phyloP scores from a whole-genome alignment of 2,888 invertebrate species.

The Digitonthophagus gazella region DNA sequence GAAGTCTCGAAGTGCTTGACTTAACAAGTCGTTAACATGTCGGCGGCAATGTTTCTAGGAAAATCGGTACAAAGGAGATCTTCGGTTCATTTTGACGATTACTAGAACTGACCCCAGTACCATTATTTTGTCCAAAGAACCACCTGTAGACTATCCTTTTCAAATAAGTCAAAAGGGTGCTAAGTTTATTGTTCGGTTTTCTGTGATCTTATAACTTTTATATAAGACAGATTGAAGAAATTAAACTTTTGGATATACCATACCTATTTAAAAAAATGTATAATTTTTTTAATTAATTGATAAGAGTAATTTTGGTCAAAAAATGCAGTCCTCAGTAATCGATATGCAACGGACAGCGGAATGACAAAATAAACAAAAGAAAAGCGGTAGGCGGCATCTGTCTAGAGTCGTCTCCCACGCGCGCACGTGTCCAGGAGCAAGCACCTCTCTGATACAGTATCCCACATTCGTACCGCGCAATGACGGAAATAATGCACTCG shows the following conservation, averaged over 20 bases:
- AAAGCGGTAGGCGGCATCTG: background rate
- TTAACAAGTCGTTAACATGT: background rate
- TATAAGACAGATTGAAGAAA: no score
- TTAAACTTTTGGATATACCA: no score
- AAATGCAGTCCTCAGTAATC: slow-evolving; percentile 1
- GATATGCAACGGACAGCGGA: slow-evolving; percentile 2
- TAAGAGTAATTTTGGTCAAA: background rate
- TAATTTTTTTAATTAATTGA: slow-evolving; percentile 1
- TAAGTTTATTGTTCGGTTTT: background rate
- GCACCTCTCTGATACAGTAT: slow-evolving; percentile 33
- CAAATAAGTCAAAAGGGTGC: no score
- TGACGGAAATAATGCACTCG: slow-evolving; percentile 38
- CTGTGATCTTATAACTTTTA: no score
- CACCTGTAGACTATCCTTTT: no score
- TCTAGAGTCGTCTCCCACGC: slow-evolving; percentile 31
- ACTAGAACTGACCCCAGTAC: background rate
- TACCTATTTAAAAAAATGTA: no score
- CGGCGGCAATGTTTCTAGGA: background rate
- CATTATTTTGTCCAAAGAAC: background rate
- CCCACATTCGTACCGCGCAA: slow-evolving; percentile 40
- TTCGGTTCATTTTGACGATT: background rate
- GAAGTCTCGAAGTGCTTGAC: background rate
- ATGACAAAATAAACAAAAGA: slow-evolving; percentile 7
- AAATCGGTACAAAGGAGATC: background rate
- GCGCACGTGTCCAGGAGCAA: slow-evolving; percentile 37